phyloP scores from a whole-genome alignment of 2,888 invertebrate species.

The Pyrrhosoma nymphula region DNA sequence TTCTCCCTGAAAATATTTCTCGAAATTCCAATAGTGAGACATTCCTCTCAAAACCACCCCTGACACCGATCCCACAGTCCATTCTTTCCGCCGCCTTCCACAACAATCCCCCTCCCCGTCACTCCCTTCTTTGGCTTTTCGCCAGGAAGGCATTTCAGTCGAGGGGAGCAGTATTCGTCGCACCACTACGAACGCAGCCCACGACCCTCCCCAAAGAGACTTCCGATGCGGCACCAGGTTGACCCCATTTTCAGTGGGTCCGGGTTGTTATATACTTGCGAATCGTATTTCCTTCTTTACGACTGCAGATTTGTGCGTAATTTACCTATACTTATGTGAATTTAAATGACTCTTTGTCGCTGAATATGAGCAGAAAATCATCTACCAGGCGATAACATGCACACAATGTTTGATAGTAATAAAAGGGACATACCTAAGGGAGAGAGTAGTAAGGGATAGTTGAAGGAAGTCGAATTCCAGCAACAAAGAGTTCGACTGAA shows the following conservation, averaged over 20 bases:
- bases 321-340: background rate
- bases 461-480: too few relatives aligned
- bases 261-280: background rate
- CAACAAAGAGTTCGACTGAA: too few relatives aligned
- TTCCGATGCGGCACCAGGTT: background rate
- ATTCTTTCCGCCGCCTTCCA: background rate
- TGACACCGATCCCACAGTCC: background rate
- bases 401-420: too few relatives aligned
- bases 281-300: background rate
- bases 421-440: too few relatives aligned
- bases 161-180: background rate
- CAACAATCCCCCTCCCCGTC: background rate
- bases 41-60: background rate
- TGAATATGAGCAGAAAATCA: too few relatives aligned
- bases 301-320: too few relatives aligned
- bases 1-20: background rate
- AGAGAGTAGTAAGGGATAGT: too few relatives aligned
- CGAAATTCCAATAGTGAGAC: background rate
- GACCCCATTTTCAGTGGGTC: background rate
- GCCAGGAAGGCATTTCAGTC: background rate
- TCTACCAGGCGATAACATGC: too few relatives aligned
- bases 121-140: background rate
- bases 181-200: background rate
- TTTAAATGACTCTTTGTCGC: too few relatives aligned
- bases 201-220: slow-evolving; percentile 22